A percentile compares a stretch with the other conserved stretches of the same genome.
These are phyloP conservation scores for Gobio gobio DNA, from an alignment of 2,113 vertebrate genomes.

Conservation along the genomic window DNA sequence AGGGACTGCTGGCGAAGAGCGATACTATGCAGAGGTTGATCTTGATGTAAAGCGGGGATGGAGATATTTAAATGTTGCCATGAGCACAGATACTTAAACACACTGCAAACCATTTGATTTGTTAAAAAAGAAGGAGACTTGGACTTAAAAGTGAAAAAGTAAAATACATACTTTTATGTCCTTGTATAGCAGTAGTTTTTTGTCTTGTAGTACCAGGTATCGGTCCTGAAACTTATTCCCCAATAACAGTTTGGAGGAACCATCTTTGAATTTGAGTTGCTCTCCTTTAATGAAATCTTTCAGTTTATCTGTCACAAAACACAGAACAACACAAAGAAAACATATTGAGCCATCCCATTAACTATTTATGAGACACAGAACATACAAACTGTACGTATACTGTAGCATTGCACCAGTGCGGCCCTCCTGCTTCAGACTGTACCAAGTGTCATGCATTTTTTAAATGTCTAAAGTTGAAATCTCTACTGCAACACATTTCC, in stretches of 20 bases:
- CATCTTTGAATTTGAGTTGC: slow-evolving; percentile 87
- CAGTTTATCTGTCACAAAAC: slow-evolving; percentile 66
- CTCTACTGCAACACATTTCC: slow-evolving; percentile 13
- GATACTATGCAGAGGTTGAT: background rate
- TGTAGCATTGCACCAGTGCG: background rate
- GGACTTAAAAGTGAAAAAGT: background rate
- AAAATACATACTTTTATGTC: slow-evolving; percentile 85
- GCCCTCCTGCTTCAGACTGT: background rate
- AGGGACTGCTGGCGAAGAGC: slow-evolving; percentile 17
- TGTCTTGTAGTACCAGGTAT: slow-evolving; percentile 82
- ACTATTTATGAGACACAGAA: slow-evolving; percentile 10
- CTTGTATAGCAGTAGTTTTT: slow-evolving; percentile 88
- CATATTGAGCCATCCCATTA: background rate
- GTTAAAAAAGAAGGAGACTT: slow-evolving; percentile 29
- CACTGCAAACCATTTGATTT: background rate
- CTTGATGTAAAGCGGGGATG: slow-evolving; percentile 3
- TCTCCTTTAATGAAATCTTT: slow-evolving; percentile 77
- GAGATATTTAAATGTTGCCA: slow-evolving; percentile 30
- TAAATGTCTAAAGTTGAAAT: slow-evolving; percentile 15
- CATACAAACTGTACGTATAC: background rate
- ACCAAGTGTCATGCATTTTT: slow-evolving; percentile 12
- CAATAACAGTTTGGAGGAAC: slow-evolving; percentile 88
- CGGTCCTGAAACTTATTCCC: slow-evolving; percentile 95
- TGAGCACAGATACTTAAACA: slow-evolving; percentile 5
- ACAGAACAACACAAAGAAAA: slow-evolving; percentile 5